phyloP scores from a whole-genome alignment of 2,797 vertebrate genomes.

The Chelidonichthys spinosus region DNA sequence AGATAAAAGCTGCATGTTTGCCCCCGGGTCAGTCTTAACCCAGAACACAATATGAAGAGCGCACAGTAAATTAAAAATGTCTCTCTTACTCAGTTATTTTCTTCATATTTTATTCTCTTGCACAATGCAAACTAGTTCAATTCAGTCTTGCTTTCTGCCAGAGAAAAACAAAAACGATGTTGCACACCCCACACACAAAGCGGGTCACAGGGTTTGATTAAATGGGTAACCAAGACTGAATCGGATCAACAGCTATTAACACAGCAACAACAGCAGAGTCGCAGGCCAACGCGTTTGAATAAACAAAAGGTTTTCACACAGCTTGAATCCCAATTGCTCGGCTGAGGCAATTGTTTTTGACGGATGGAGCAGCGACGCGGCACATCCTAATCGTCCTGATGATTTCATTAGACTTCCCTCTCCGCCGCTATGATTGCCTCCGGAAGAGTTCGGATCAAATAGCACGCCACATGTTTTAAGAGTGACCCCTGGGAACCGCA shows the following conservation, averaged over 20 bases:
- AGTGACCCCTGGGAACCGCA: slow-evolving; percentile 51
- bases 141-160: slow-evolving; percentile 44
- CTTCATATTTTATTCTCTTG: slow-evolving; percentile 68
- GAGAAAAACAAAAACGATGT: slow-evolving; percentile 47
- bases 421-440: slow-evolving; percentile 52
- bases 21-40: slow-evolving; percentile 68
- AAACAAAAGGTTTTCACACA: slow-evolving; percentile 52
- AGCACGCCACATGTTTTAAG: slow-evolving; percentile 47
- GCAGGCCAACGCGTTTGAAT: slow-evolving; percentile 23
- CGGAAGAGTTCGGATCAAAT: slow-evolving; percentile 53
- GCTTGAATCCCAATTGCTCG: slow-evolving; percentile 53
- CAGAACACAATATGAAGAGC: slow-evolving; percentile 55
- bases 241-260: slow-evolving; percentile 50
- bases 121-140: slow-evolving; percentile 59
- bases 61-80: slow-evolving; percentile 60
- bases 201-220: slow-evolving; percentile 52
- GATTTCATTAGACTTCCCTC: slow-evolving; percentile 64
- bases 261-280: slow-evolving; percentile 35
- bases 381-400: slow-evolving; percentile 63
- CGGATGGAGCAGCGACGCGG: slow-evolving; percentile 40
- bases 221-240: slow-evolving; percentile 43
- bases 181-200: slow-evolving; percentile 39
- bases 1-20: slow-evolving; percentile 58
- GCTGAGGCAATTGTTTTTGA: slow-evolving; percentile 64
- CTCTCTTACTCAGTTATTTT: slow-evolving; percentile 47